phyloP scores from a whole-genome alignment of 2,797 vertebrate species.

The Falco columbarius region DNA sequence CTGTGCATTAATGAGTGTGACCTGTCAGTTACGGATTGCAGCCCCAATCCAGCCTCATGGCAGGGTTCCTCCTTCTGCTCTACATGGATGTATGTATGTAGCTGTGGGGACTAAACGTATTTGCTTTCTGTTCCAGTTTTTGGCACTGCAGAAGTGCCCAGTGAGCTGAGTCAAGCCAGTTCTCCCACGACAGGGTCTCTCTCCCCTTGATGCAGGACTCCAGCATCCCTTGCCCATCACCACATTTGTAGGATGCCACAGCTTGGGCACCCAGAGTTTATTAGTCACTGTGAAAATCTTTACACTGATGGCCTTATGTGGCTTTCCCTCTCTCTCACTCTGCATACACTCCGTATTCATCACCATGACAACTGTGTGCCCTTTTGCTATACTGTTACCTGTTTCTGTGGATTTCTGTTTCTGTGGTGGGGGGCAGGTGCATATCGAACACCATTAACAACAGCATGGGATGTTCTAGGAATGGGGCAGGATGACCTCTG shows the following conservation, averaged over 20 bases:
- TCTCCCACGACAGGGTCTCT: neutral
- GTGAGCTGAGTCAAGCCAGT: neutral
- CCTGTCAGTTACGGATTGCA: neutral
- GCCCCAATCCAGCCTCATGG: neutral
- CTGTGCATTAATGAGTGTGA: neutral
- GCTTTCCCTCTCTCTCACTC: neutral
- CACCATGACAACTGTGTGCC: slow-evolving; percentile 10
- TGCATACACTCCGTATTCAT: neutral
- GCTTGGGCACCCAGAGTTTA: neutral
- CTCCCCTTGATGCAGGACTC: neutral
- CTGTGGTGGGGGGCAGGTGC: neutral
- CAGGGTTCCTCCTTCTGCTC: neutral
- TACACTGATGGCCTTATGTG: neutral
- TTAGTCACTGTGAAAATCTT: neutral
- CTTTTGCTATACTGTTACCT: neutral
- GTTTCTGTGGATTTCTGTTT: neutral
- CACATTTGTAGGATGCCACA: neutral
- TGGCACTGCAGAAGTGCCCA: neutral
- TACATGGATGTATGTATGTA: no score
- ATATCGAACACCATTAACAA: accelerated
- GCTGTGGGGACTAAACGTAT: neutral
- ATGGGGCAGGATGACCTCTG: neutral
- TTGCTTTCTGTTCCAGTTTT: neutral
- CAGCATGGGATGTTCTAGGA: neutral
- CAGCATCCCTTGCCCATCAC: neutral